These are phyloP conservation scores for Thaleichthys pacificus DNA, from an alignment of 2,797 vertebrate species.

Conservation along the genomic window DNA sequence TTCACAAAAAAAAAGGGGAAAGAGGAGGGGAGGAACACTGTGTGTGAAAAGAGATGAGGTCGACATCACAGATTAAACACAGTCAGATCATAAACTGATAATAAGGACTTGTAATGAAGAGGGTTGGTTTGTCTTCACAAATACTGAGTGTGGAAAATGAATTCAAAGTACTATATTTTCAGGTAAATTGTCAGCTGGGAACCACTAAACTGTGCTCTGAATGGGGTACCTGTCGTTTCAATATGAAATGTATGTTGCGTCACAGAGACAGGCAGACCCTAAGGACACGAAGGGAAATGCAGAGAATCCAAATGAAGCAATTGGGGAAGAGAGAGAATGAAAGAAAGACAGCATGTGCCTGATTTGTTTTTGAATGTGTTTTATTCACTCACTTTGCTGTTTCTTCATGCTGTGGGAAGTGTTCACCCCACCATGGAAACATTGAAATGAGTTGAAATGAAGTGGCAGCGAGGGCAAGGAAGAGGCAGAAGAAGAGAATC, in stretches of 20 bases:
- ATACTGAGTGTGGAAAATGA: no score
- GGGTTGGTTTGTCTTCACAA: background rate
- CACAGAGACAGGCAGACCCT: background rate
- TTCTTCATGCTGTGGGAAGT: no score
- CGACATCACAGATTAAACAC: background rate
- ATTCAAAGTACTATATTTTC: background rate
- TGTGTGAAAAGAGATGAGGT: no score
- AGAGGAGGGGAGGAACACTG: background rate
- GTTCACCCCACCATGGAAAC: no score
- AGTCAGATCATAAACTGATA: background rate
- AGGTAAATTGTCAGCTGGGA: background rate
- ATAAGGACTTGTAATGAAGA: background rate
- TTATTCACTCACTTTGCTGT: no score
- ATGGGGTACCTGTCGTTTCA: background rate
- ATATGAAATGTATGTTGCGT: no score
- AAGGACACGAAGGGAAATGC: background rate
- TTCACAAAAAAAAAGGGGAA: background rate
- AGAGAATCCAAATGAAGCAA: background rate
- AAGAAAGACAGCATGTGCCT: no score
- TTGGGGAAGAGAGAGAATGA: slow-evolving; percentile 6
- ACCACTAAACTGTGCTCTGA: background rate
- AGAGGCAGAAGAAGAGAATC: slow-evolving; percentile 7
- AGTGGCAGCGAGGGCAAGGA: slow-evolving; percentile 18
- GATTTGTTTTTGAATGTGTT: no score
- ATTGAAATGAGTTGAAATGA: slow-evolving; percentile 28